Base-by-base conservation (phyloP, 2,113 vertebrate genomes). In the Phaethornis superciliosus region DNA sequence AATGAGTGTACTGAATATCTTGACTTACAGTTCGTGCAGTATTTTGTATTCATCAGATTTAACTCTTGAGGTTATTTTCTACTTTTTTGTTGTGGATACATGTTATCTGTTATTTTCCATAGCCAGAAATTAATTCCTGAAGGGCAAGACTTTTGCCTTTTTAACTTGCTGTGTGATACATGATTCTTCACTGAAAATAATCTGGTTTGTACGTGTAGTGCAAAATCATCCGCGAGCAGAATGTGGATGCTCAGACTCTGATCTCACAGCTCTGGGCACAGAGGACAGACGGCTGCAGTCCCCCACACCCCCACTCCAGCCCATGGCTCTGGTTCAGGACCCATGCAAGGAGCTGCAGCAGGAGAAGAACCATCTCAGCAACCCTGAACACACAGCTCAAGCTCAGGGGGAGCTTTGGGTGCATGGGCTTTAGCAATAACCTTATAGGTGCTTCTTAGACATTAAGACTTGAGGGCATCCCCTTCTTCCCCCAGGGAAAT, bases 211-310 rank as follows among this genome's bases (percentile, higher is more conserved):
- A n/a, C 8, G 0, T 64, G 80, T 24, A 37, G 83, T 24, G 64
- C 68, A 91, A 89, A 95, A 7, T 30, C 69, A 13, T 86, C 21
- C 54, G 1, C 7, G 9, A 51, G 77, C 77, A 91, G 93, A 81
- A 72, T 91, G 85, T 47, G 88, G 93, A 91, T 95, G 93, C 91
- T 94, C 93, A 95, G 88, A 93, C 91, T 93, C 85, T 96, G 93
- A 91, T 93, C 93, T 94, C 93, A 92, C 94, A 85, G 67, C 70
- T 95, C 91, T 89, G 93, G 89, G 94, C 91, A 93, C 71, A 28
- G 46, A 90, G 95, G 94, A 91, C 79, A 86, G 93, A 67, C 47
- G 4, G 81, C 89, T 91, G 87, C 88, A 85, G 91, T 18, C 89
- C 76, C 78, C 91, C 77, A 0, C 15, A 3, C 71, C 80, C 80